These are phyloP conservation scores for Xiphophorus hellerii DNA, from an alignment of 2,113 vertebrate species.

Conservation along the genomic window DNA sequence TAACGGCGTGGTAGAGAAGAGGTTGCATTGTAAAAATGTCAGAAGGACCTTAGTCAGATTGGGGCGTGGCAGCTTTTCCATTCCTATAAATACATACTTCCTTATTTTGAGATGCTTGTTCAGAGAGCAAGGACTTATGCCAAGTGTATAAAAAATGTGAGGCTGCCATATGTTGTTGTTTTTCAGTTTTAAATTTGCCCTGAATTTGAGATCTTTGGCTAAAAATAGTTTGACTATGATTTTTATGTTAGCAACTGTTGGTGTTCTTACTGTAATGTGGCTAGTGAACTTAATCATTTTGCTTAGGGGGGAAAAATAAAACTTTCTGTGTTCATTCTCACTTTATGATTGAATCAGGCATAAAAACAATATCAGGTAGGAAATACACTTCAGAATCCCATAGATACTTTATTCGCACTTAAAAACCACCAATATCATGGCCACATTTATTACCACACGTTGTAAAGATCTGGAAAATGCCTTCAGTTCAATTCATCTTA, in stretches of 20 bases:
- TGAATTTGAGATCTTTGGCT: neutral
- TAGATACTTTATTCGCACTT: neutral
- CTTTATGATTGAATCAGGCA: neutral
- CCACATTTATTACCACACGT: neutral
- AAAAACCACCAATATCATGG: no score
- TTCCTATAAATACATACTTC: constrained; percentile 2
- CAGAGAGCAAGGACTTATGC: neutral
- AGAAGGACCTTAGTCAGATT: neutral
- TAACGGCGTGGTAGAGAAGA: neutral
- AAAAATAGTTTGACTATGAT: neutral
- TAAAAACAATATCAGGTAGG: neutral
- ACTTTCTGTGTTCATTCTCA: neutral
- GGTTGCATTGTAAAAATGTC: neutral
- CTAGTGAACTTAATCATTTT: neutral
- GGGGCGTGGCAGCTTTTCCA: neutral
- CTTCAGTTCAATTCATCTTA: neutral
- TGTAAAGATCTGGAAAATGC: neutral
- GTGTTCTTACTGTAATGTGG: neutral
- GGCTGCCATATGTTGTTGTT: no score
- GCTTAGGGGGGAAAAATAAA: neutral
- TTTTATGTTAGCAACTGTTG: neutral
- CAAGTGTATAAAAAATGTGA: neutral
- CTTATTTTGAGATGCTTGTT: constrained; percentile 9
- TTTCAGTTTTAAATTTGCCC: neutral
- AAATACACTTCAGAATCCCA: neutral